Percentiles rank a stretch among this genome's conserved stretches.
Evolutionary conservation across 2,888 invertebrate genomes (phyloP).

Genomic region (Polia nebulosa): DNA sequence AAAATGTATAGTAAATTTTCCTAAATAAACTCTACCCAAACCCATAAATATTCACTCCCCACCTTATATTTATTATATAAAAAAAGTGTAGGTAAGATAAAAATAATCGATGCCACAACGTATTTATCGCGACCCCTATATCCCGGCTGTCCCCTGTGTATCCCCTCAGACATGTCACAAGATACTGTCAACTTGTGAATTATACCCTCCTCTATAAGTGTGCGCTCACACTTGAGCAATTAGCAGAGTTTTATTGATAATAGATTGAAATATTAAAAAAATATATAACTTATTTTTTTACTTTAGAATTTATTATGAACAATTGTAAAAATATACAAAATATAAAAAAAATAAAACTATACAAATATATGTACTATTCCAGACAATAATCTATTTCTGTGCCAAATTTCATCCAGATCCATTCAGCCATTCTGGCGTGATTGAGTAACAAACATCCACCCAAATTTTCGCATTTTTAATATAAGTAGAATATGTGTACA

Average conservation of each 20-base stretch:
- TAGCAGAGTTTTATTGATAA: conserved; percentile 6
- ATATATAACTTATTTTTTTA: too few species aligned
- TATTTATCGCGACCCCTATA: conserved; percentile 67
- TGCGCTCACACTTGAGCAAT: conserved; percentile 60
- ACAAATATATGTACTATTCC: too few species aligned
- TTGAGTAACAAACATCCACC: too few species aligned
- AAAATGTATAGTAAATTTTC: too few species aligned
- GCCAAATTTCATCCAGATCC: too few species aligned
- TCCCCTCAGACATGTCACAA: conserved; percentile 72
- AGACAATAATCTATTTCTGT: too few species aligned
- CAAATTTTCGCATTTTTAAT: too few species aligned
- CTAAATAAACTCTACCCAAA: background rate
- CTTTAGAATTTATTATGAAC: too few species aligned
- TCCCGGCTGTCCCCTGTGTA: conserved; percentile 64
- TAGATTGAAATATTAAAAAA: background rate
- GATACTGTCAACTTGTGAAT: conserved; percentile 76
- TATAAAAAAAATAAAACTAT: too few species aligned
- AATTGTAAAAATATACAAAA: too few species aligned
- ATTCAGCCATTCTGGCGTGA: too few species aligned
- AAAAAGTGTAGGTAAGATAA: conserved; percentile 23
- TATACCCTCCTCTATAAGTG: conserved; percentile 64
- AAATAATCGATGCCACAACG: conserved; percentile 67
- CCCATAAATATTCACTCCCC: conserved; percentile 11
- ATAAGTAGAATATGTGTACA: too few species aligned
- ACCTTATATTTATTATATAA: conserved; percentile 9